Evolutionary conservation across 2,797 vertebrate genomes (phyloP), one percentile per base, ranked within the genome.

Genomic region (Aplochiton taeniatus): DNA sequence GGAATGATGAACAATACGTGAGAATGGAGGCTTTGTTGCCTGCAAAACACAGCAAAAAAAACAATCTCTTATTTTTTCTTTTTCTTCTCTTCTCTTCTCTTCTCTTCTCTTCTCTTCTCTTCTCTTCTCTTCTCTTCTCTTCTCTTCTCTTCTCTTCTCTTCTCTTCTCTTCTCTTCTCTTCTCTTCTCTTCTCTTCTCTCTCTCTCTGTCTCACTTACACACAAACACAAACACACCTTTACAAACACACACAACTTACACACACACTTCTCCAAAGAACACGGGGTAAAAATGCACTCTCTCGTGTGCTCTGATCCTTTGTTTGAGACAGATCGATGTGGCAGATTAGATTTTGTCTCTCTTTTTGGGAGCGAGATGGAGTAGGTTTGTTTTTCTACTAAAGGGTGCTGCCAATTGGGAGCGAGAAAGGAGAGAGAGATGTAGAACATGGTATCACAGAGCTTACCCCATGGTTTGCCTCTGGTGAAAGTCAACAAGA

Each of bases 401-500:
- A n/a, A n/a, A n/a, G n/a, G n/a, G n/a, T n/a, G n/a, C n/a, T n/a
- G n/a, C n/a, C n/a, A n/a, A n/a, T n/a, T n/a, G n/a, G n/a, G n/a
- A 61, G 17, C 20, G 13, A 54, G 50, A 63, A 41, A 57, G 57
- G 1, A n/a, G n/a, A n/a, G 52, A 52, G 68, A 42, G 53, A 9
- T 20, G 59, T 62, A 74, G 66, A 69, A 61, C 59, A 20, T 60
- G 58, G 50, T 43, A 46, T 58, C 56, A 51, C 41, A 49, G 19
- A 77, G 66, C 57, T 50, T 71, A 63, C 75, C 58, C 70, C n/a
- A 9, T 52, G 70, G 67, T 53, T 72, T 4, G 14, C 70, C 74
- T 64, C 47, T 3, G 2, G 58, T 68, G 58, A 68, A 65, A 65
- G 67, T 63, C 70, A 42, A 63, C 46, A 80, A 66, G 75, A 79